phyloP scores from a whole-genome alignment of 1,140 invertebrate species.

The Lasioglossum baleicum region DNA sequence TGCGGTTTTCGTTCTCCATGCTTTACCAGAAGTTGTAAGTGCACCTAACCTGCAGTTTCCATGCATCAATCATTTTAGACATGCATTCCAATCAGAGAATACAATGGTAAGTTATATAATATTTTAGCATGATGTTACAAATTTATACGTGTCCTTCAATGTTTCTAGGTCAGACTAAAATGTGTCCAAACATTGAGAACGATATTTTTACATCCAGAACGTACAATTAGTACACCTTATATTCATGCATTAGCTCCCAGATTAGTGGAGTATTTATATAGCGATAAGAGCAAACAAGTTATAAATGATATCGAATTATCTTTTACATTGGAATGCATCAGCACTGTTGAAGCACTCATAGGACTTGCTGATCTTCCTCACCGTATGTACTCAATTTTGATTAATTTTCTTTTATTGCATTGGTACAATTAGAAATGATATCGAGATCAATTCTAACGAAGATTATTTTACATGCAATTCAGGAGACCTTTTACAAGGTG shows the following conservation, averaged over 20 bases:
- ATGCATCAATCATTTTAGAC: constrained; percentile 95
- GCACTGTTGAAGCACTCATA: constrained; percentile 87
- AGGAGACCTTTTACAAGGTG: constrained; percentile 82
- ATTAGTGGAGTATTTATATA: constrained; percentile 86
- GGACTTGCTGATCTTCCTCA: constrained; percentile 87
- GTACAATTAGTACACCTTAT: constrained; percentile 86
- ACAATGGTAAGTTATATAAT: constrained; percentile 82
- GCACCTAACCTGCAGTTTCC: constrained; percentile 93
- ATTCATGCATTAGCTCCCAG: constrained; percentile 90
- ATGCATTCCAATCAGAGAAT: constrained; percentile 89
- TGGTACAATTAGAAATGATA: background rate
- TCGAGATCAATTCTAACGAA: constrained; percentile 47
- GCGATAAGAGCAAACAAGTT: constrained; percentile 82
- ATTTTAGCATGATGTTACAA: constrained; percentile 11
- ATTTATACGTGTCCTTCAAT: constrained; percentile 14
- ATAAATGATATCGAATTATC: constrained; percentile 83
- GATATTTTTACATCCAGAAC: constrained; percentile 87
- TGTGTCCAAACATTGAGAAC: constrained; percentile 89
- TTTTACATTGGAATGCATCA: constrained; percentile 85
- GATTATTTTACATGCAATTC: constrained; percentile 75
- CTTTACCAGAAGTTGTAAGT: constrained; percentile 87
- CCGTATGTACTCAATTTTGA: constrained; percentile 82
- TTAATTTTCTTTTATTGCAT: constrained; percentile 32
- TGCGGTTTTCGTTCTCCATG: constrained; percentile 91
- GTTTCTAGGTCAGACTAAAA: constrained; percentile 86